A percentile compares a stretch with the other conserved stretches of the same genome.
Evolutionary conservation across 2,888 invertebrate genomes (phyloP).

Genomic region (Chironomus riparius): DNA sequence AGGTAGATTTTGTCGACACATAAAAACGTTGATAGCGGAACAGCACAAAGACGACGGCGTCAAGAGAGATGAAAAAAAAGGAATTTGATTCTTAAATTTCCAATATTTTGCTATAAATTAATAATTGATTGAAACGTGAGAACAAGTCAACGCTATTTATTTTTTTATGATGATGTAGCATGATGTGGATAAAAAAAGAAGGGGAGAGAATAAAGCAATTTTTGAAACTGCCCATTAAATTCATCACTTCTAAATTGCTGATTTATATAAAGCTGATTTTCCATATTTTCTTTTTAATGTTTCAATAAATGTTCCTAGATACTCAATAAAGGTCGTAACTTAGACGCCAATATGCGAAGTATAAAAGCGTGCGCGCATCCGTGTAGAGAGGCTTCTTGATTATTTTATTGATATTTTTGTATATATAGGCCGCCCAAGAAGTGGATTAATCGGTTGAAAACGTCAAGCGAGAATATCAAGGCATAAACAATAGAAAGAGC

Average conservation of each 20-base stretch:
- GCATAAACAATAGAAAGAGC: background rate
- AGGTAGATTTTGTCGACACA: too few species aligned
- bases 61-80: background rate
- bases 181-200: background rate
- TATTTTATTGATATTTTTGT: background rate
- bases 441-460: background rate
- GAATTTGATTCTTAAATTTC: background rate
- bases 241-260: conserved; percentile 2
- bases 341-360: background rate
- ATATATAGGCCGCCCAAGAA: conserved; percentile 4
- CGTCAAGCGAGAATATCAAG: background rate
- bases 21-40: too few species aligned
- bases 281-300: conserved; percentile 2
- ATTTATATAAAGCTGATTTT: background rate
- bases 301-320: background rate
- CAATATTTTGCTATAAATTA: background rate
- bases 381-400: background rate
- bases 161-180: background rate
- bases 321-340: background rate
- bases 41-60: background rate
- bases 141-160: background rate
- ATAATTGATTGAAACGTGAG: background rate
- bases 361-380: background rate
- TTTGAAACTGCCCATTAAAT: background rate
- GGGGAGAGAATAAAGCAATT: background rate